phyloP scores from a whole-genome alignment of 2,113 vertebrate species.

The Kryptolebias marmoratus region DNA sequence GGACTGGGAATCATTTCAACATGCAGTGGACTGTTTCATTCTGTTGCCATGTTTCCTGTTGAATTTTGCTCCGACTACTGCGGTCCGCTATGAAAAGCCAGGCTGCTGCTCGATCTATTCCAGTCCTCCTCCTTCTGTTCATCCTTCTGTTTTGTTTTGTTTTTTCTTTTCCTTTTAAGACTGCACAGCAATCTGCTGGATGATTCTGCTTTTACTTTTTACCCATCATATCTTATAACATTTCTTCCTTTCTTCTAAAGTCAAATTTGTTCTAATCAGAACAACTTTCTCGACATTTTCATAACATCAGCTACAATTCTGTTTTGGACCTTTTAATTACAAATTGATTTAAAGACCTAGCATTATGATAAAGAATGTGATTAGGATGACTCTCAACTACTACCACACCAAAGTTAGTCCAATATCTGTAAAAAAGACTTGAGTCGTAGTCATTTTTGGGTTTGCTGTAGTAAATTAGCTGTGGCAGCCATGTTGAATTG shows the following conservation, averaged over 20 bases:
- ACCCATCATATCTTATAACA: no score
- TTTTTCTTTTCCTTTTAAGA: constrained; percentile 10
- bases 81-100: constrained; percentile 54
- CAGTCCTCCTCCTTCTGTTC: constrained; percentile 59
- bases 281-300: not conserved
- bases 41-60: constrained; percentile 60
- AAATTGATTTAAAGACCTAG: no score
- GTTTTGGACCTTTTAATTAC: not conserved
- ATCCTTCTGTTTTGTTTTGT: constrained; percentile 52
- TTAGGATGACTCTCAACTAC: no score
- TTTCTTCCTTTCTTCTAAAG: not conserved
- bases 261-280: not conserved
- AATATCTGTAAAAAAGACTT: no score
- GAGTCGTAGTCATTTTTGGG: no score
- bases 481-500: no score
- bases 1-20: constrained; percentile 56
- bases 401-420: no score
- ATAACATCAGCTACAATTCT: not conserved
- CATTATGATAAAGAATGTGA: no score
- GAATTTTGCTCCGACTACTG: constrained; percentile 47
- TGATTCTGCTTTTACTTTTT: constrained; percentile 9
- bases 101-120: constrained; percentile 54
- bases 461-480: no score
- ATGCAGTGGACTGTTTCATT: constrained; percentile 57
- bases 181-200: constrained; percentile 15